These are phyloP conservation scores for Camponotus floridanus DNA, from an alignment of 1,140 invertebrate genomes.

Conservation along the genomic window DNA sequence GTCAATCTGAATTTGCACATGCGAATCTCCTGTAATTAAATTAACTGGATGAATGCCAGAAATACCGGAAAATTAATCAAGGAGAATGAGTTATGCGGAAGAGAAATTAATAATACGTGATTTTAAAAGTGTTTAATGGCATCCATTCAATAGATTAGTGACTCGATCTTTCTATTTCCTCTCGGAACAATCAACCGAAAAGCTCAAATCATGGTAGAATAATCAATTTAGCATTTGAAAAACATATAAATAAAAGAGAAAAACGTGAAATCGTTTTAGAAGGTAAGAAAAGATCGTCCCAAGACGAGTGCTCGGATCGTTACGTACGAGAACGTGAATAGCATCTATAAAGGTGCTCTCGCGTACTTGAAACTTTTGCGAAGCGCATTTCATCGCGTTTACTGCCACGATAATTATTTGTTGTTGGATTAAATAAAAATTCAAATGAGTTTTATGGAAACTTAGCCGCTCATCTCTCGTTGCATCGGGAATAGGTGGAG, in stretches of 20 bases:
- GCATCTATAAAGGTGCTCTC: constrained; percentile 37
- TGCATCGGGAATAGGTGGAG: constrained; percentile 64
- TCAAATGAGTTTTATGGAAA: constrained; percentile 82
- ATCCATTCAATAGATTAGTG: neutral
- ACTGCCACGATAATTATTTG: constrained; percentile 84
- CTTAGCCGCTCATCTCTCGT: constrained; percentile 66
- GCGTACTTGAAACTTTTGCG: constrained; percentile 47
- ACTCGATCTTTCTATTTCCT: neutral
- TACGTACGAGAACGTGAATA: constrained; percentile 16
- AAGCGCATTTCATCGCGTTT: constrained; percentile 62
- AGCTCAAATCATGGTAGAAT: neutral
- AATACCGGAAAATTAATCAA: neutral
- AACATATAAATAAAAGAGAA: constrained; percentile 22
- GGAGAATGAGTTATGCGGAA: neutral
- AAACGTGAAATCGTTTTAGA: neutral
- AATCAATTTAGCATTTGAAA: constrained; percentile 28
- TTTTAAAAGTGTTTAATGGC: neutral
- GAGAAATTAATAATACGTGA: constrained; percentile 1
- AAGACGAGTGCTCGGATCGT: constrained; percentile 30
- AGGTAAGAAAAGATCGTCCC: neutral
- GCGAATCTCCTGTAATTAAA: neutral
- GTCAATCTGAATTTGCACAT: neutral
- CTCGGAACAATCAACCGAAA: neutral
- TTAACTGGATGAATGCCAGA: neutral
- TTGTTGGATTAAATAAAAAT: constrained; percentile 84